phyloP scores from a whole-genome alignment of 2,797 vertebrate species.

The Oryzias sinensis region DNA sequence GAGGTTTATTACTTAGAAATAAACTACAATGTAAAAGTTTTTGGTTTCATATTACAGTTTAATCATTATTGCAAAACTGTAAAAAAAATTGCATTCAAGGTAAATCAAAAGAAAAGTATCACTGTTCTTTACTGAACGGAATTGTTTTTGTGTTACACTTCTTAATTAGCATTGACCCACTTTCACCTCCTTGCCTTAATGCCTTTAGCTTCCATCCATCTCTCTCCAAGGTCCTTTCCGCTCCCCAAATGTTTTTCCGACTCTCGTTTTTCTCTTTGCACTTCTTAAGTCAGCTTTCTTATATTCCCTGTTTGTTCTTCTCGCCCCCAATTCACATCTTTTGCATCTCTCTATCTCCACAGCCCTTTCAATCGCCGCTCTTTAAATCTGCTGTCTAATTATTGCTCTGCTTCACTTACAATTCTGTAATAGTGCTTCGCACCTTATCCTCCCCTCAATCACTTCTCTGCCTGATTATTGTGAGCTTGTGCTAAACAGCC shows the following conservation, averaged over 20 bases:
- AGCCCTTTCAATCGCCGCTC: slow-evolving; percentile 47
- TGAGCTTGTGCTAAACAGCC: slow-evolving; percentile 66
- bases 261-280: slow-evolving; percentile 21
- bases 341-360: slow-evolving; percentile 48
- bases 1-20: too few species aligned
- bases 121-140: slow-evolving; percentile 27
- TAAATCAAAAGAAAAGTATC: slow-evolving; percentile 15
- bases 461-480: slow-evolving; percentile 63
- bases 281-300: slow-evolving; percentile 28
- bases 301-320: slow-evolving; percentile 41
- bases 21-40: background rate
- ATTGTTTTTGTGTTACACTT: slow-evolving; percentile 42
- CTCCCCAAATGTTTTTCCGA: slow-evolving; percentile 15
- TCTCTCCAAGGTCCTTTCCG: slow-evolving; percentile 27
- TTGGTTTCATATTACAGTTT: slow-evolving; percentile 21
- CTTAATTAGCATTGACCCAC: slow-evolving; percentile 59
- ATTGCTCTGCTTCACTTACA: slow-evolving; percentile 58
- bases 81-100: slow-evolving; percentile 12
- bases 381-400: slow-evolving; percentile 60
- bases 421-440: slow-evolving; percentile 60
- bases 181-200: slow-evolving; percentile 43
- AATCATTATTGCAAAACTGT: slow-evolving; percentile 12
- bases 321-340: slow-evolving; percentile 17
- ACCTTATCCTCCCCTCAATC: slow-evolving; percentile 66
- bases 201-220: slow-evolving; percentile 31